These are phyloP conservation scores for Mesocentrotus franciscanus DNA, from an alignment of 53 echinoderm and acorn worm genomes.

Conservation along the genomic window DNA sequence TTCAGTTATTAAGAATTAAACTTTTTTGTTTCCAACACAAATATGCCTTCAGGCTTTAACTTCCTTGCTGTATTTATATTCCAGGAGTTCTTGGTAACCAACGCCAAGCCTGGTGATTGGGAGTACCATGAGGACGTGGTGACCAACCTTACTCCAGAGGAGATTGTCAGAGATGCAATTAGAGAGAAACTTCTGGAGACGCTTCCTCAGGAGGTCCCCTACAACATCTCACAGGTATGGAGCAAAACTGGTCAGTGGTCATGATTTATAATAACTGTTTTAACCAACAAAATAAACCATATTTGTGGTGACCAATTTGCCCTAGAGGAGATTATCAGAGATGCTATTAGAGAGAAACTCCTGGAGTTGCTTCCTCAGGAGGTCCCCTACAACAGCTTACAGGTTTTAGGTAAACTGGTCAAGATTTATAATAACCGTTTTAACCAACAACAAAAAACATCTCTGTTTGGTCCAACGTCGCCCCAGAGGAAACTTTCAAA, in stretches of 20 bases:
- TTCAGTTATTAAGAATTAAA: too few species aligned
- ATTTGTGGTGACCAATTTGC: neutral
- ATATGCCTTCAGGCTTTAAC: neutral
- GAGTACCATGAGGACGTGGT: constrained; percentile 88
- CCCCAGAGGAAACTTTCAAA: too few species aligned
- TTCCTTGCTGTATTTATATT: neutral
- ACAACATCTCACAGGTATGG: constrained; percentile 85
- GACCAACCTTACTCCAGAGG: constrained; percentile 86
- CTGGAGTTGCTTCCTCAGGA: constrained; percentile 89
- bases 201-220: constrained; percentile 92
- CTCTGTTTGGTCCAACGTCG: too few species aligned
- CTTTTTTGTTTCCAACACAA: too few species aligned
- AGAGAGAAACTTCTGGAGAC: constrained; percentile 90
- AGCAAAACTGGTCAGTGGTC: too few species aligned
- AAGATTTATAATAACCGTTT: neutral
- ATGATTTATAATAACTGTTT: neutral
- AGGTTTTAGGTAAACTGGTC: constrained; percentile 68
- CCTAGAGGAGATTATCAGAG: constrained; percentile 83
- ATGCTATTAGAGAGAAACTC: constrained; percentile 93
- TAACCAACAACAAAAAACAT: too few species aligned
- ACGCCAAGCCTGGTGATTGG: constrained; percentile 85
- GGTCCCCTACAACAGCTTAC: constrained; percentile 86
- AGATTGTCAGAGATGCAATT: constrained; percentile 88
- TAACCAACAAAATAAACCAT: neutral
- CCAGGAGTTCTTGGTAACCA: constrained; percentile 75